Base-by-base conservation (phyloP, 2,797 vertebrate species). In the Danio aesculapii region DNA sequence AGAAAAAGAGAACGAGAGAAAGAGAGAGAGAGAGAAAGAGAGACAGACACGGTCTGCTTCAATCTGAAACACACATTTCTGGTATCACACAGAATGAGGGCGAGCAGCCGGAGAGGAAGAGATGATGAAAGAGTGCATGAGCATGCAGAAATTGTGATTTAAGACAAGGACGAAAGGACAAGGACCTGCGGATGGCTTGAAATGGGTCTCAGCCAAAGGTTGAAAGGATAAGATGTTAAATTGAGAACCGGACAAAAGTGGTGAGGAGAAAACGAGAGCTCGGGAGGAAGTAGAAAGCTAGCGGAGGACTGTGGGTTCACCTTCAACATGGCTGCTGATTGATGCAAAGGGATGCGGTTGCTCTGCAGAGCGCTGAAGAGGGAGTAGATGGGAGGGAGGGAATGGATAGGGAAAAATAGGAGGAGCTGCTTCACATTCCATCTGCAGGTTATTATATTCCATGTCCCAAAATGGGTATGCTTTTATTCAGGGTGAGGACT, bases 301-400 rank as follows among this genome's bases (percentile, higher is more conserved):
- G 88, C 83, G 89, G 88, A 89, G 87, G 94, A 90, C 91, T 92
- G 91, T 92, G 91, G 85, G 91, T 95, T 93, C 94, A 96, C 95
- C 94, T 96, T 95, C 94, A 94, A 94, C 91, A 94, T 95, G 92
- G 95, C 92, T 95, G 95, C 95, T 95, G 95, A 95, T 95, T 96
- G 96, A 96, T 95, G 94, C 94, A 90, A 94, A 94, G 95, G 93
- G 95, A 96, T 96, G 96, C 95, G 92, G 92, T 94, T 95, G 93
- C 93, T 88, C 90, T 93, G 91, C 92, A 91, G 91, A 91, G 59
- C 12, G 2, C 12, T 14, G 49, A 49, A 71, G 72, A 76, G 68
- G 75, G 68, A 71, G 91, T 91, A 91, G 90, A 90, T 86, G 88
- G 90, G 49, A 57, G 68, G 58, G 59, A 71, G 67, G 30, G 57